Percentiles rank a stretch among this genome's conserved stretches.
Conservation (phyloP, 2,113 vertebrate species). For the Urocolius indicus region DNA sequence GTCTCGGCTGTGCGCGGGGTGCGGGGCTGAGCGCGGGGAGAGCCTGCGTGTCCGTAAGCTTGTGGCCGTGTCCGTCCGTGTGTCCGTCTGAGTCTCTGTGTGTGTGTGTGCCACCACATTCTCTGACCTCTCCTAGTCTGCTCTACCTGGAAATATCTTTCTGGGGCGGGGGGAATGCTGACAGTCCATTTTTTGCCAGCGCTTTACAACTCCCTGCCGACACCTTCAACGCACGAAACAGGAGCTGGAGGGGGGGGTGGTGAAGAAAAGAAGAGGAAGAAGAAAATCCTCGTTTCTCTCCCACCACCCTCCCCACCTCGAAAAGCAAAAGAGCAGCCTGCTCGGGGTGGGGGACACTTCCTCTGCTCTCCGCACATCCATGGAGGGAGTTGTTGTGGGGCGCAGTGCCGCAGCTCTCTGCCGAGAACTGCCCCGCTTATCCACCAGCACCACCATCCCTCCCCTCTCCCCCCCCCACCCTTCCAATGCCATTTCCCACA, state of each 20-base stretch:
- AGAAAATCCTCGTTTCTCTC: not conserved
- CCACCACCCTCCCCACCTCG: too few species aligned
- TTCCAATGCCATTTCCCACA: slow-evolving; percentile 38
- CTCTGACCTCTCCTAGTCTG: not conserved
- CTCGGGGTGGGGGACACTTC: too few species aligned
- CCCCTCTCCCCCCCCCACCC: too few species aligned
- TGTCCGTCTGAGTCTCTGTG: not conserved
- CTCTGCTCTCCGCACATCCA: not conserved
- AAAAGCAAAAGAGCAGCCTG: not conserved
- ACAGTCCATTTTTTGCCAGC: not conserved
- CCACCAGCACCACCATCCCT: not conserved
- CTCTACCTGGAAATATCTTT: not conserved
- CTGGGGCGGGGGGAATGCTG: not conserved
- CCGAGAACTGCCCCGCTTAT: not conserved
- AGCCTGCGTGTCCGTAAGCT: not conserved
- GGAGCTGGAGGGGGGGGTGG: too few species aligned
- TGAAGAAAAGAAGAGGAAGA: not conserved
- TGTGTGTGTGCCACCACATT: not conserved
- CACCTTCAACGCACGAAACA: not conserved
- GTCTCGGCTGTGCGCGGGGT: not conserved
- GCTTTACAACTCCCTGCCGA: not conserved
- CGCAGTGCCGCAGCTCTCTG: not conserved
- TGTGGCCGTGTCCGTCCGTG: not conserved
- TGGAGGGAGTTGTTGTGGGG: not conserved
- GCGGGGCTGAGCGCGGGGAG: not conserved